Conservation (phyloP, 2,113 vertebrate species). For the Neolamprologus fasciatus region DNA sequence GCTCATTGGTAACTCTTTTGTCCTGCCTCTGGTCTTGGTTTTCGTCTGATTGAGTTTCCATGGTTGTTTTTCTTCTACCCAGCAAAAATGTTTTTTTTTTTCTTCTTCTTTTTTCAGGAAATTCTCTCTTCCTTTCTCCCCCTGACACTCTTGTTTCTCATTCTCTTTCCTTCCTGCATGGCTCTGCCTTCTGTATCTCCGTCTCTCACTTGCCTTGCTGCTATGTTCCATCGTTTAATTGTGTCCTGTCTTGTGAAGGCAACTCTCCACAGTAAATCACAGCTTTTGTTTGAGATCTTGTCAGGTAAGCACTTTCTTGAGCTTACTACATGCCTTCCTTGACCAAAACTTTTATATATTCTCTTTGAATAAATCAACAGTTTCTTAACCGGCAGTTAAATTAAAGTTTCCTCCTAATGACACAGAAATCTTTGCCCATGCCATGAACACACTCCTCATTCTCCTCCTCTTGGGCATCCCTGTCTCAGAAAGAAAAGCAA, state of each 20-base stretch:
- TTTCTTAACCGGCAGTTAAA: not conserved
- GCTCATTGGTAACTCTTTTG: conserved; percentile 83
- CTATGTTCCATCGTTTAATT: conserved; percentile 59
- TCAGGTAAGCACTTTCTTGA: conserved; percentile 67
- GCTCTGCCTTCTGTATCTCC: not conserved
- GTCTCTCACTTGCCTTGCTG: conserved; percentile 36
- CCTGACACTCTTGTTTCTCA: not conserved
- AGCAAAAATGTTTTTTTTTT: conserved; percentile 80
- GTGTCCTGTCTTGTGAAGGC: conserved; percentile 69
- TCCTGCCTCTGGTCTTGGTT: conserved; percentile 86
- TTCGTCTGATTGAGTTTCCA: conserved; percentile 91
- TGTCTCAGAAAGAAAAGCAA: conserved; percentile 60
- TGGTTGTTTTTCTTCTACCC: conserved; percentile 87
- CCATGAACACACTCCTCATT: not conserved
- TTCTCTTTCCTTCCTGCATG: not conserved
- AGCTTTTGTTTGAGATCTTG: conserved; percentile 71
- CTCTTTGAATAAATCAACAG: not conserved
- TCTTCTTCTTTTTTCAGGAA: conserved; percentile 43
- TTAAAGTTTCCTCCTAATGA: not conserved
- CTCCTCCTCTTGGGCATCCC: not conserved
- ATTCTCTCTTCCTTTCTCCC: conserved; percentile 66
- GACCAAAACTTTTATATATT: not conserved
- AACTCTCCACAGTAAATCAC: conserved; percentile 69
- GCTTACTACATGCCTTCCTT: conserved; percentile 17
- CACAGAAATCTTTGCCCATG: not conserved